Evolutionary conservation across 1,140 invertebrate species (phyloP).

Genomic region (Ectropis grisescens): DNA sequence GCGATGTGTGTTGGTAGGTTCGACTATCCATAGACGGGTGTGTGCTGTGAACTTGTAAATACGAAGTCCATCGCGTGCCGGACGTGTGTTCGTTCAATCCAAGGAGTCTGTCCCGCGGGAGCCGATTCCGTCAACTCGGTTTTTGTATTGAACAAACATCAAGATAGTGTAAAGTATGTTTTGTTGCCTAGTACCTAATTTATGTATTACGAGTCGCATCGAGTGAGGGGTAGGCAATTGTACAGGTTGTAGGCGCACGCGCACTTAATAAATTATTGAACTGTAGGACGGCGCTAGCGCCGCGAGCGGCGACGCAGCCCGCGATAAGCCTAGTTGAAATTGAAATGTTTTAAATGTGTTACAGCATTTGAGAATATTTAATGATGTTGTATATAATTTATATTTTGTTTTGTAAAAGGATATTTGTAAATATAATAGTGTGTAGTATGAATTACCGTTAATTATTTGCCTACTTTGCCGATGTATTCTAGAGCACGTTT

Average conservation of each 20-base stretch:
- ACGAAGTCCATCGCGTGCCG: too few relatives aligned
- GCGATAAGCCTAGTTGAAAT: slow-evolving; percentile 63
- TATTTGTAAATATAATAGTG: slow-evolving; percentile 52
- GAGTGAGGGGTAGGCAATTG: slow-evolving; percentile 36
- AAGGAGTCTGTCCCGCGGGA: too few relatives aligned
- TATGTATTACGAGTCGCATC: slow-evolving; percentile 20
- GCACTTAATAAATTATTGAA: slow-evolving; percentile 31
- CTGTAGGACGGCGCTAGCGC: slow-evolving; percentile 22
- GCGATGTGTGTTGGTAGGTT: too few relatives aligned
- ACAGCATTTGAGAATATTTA: slow-evolving; percentile 69
- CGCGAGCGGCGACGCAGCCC: slow-evolving; percentile 20
- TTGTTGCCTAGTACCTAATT: slow-evolving; percentile 45
- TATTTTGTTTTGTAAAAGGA: slow-evolving; percentile 64
- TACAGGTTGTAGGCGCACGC: slow-evolving; percentile 29
- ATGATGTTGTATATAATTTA: slow-evolving; percentile 69
- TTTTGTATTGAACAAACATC: too few relatives aligned
- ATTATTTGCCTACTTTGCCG: slow-evolving; percentile 51
- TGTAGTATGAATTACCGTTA: slow-evolving; percentile 34
- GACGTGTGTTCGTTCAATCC: too few relatives aligned
- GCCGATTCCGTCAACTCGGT: too few relatives aligned
- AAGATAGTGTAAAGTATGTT: slow-evolving; percentile 18
- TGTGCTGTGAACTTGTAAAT: too few relatives aligned
- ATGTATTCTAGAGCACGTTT: slow-evolving; percentile 46
- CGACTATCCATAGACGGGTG: too few relatives aligned
- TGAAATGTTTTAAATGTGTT: slow-evolving; percentile 70